These are phyloP conservation scores for Lycorma delicatula DNA, from an alignment of 1,140 invertebrate species.

Conservation along the genomic window DNA sequence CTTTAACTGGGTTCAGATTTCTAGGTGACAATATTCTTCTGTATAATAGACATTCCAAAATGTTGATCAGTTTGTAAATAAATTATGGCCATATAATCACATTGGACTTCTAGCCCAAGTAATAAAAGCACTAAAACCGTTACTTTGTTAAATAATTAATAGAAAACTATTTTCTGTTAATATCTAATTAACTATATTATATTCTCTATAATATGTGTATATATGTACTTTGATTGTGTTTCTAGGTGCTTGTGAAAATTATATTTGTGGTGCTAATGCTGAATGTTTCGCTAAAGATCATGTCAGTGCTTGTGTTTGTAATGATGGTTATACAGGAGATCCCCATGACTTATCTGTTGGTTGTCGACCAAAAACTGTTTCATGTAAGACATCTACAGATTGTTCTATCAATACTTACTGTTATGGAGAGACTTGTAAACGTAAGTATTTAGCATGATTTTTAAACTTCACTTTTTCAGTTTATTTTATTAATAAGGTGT, in stretches of 20 bases:
- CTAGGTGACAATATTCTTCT: no score
- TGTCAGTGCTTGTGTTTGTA: conserved; percentile 64
- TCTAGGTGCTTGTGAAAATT: conserved; percentile 63
- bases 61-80: no score
- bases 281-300: conserved; percentile 68
- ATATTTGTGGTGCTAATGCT: conserved; percentile 70
- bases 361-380: conserved; percentile 63
- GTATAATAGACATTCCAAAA: no score
- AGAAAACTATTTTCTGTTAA: no score
- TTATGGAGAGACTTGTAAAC: conserved; percentile 67
- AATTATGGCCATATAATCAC: no score
- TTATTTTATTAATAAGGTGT: no score
- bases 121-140: no score
- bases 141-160: no score
- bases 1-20: no score
- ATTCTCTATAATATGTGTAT: background rate
- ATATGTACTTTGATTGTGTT: conserved; percentile 24
- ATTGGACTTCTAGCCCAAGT: no score
- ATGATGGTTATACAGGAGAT: conserved; percentile 65
- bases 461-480: no score
- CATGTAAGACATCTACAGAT: conserved; percentile 58
- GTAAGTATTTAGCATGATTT: conserved; percentile 54
- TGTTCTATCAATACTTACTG: conserved; percentile 74
- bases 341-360: conserved; percentile 56
- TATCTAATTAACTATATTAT: no score